Base-by-base conservation (phyloP, 2,113 vertebrate species). In the Ia io region DNA sequence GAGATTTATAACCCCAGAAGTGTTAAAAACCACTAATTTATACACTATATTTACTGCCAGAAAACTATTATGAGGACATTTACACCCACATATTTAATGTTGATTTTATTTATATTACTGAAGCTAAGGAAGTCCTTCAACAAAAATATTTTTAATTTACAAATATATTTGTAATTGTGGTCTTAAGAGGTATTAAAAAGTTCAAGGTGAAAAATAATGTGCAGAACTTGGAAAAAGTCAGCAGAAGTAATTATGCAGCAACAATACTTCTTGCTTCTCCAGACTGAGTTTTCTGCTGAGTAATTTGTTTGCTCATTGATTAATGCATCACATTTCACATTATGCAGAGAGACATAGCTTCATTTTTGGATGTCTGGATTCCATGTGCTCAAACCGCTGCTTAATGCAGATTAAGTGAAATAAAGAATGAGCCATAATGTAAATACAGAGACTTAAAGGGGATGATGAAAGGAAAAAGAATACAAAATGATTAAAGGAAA, bases 391-490 rank as follows among this genome's bases (percentile, higher is more conserved):
- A 80, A 80, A 90, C 56, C 82, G 78, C 67, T 63, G 47, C 37
- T 56, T 78, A 88, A 96, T 79, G 61, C 61, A 91, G 67, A 92
- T 67, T 42, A 94, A 67, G 49, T 40, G 35, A 92, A 88, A 93
- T 69, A 74, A 96, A 96, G 69, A 85, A 88, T 84, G 61, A 82
- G 65, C 59, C 67, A 71, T 10, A 80, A 77, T 40, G 32, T 85
- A 88, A 94, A 83, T 63, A 73, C 18, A 56, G 47, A 95, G 77
- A 91, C 82, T 87, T 87, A 71, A 70, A 89, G 73, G 42, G 42
- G 53, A 91, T 84, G 63, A 94, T 80, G 88, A 92, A 92, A 96
- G 89, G 61, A 70, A 78, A 96, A 78, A 94, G 53, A 94, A 94
- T 65, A 70, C 32, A 86, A 89, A 91, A 93, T 82, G 84, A 95